A percentile compares a stretch with the other conserved stretches of the same genome.
Evolutionary conservation across 2,113 vertebrate species (phyloP).

Genomic region (Manacus vitellinus): DNA sequence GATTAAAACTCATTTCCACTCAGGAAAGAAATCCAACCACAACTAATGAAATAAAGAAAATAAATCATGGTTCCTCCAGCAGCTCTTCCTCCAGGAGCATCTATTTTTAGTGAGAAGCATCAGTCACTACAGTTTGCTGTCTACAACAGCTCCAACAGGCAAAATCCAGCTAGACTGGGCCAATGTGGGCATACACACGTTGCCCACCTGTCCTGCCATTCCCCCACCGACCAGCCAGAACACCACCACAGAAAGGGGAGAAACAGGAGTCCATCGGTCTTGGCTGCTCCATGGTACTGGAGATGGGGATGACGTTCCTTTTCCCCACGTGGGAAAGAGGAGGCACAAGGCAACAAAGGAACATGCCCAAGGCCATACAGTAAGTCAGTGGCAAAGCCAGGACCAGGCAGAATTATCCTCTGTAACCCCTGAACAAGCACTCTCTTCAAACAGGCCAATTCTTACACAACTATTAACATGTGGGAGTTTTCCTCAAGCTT

Average conservation of each 20-base stretch:
- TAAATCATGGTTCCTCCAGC: not conserved
- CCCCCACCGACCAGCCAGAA: not conserved
- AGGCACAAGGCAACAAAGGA: not conserved
- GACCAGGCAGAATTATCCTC: accelerated
- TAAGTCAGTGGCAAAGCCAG: not conserved
- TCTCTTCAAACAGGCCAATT: not conserved
- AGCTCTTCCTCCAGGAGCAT: conserved; percentile 25
- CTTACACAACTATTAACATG: not conserved
- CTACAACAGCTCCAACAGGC: not conserved
- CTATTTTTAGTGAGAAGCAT: conserved; percentile 57
- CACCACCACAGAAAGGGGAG: not conserved
- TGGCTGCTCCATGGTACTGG: accelerated
- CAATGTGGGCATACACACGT: accelerated
- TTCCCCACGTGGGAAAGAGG: not conserved
- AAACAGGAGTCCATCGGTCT: accelerated
- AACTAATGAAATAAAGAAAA: not conserved
- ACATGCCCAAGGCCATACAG: accelerated
- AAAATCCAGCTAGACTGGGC: not conserved
- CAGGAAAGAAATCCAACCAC: conserved; percentile 8
- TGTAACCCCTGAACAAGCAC: not conserved
- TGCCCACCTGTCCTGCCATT: accelerated
- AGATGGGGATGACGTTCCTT: not conserved
- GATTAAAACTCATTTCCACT: not conserved
- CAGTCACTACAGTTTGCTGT: not conserved
- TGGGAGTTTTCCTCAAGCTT: not conserved